Conservation (phyloP, 1,140 invertebrate genomes). For the Dreissena polymorpha region DNA sequence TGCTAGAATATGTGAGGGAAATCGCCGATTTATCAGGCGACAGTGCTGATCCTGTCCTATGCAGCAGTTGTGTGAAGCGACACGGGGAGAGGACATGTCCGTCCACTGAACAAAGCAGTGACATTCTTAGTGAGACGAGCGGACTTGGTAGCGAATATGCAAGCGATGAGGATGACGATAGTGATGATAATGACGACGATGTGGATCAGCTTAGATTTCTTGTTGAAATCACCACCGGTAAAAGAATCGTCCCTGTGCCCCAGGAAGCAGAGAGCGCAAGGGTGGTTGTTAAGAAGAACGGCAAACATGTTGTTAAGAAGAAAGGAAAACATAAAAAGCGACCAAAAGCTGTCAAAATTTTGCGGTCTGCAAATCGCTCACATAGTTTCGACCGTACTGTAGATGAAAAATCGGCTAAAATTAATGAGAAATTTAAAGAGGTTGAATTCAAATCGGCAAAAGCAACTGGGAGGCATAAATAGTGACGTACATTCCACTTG, state of each 20-base stretch:
- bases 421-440: conserved; percentile 48
- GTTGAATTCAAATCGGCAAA: conserved; percentile 31
- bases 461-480: conserved; percentile 8
- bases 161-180: conserved; percentile 14
- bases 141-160: conserved; percentile 22
- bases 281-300: neutral
- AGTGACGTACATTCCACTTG: neutral
- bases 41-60: conserved; percentile 19
- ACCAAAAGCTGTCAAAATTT: neutral
- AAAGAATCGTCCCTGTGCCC: conserved; percentile 23
- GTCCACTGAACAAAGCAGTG: conserved; percentile 9
- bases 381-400: neutral
- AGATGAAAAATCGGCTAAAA: conserved; percentile 34
- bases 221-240: conserved; percentile 43
- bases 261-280: conserved; percentile 7
- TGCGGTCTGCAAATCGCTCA: neutral
- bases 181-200: conserved; percentile 23
- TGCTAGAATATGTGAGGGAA: conserved; percentile 28
- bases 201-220: conserved; percentile 37
- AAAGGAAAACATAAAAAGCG: too few species aligned
- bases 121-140: conserved; percentile 30
- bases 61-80: conserved; percentile 38
- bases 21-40: conserved; percentile 37
- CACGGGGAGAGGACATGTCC: neutral
- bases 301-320: too few species aligned